Base-by-base conservation (phyloP, 2,113 vertebrate species). In the Camelus bactrianus region DNA sequence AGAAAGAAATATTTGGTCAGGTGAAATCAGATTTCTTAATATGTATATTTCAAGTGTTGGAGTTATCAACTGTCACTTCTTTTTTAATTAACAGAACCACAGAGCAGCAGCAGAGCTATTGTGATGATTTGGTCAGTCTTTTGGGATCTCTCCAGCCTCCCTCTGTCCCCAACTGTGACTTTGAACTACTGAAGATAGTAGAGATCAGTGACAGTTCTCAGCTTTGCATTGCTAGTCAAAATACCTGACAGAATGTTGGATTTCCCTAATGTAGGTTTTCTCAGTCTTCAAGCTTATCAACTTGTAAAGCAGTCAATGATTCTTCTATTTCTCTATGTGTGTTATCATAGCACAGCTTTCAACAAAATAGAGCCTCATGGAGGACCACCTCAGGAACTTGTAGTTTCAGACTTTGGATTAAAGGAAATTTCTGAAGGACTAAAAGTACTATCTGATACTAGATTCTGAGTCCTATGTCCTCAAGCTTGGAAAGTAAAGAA, bases 391-490 rank as follows among this genome's bases (percentile, higher is more conserved):
- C 32, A 88, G 65, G 58, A 92, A 83, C 11, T 93, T 87, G 9
- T 38, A 87, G 58, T 65, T 95, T 97, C 81, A 95, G 50, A 79
- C 77, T 48, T 88, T 94, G n/a, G 89, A 50, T 94, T 92, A 93
- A 93, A 91, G 89, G 62, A 73, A 75, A 93, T 77, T 91, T 94
- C 70, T 91, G 38, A 95, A 96, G 86, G 56, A 94, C 80, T 88
- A 28, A 46, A 70, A 96, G 28, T 96, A 65, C 14, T 75, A 8
- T 72, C 62, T 91, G 19, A 32, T 85, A 84, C 24, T 95, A 58
- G 77, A 79, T 82, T 89, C 42, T 91, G 79, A 86, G 65, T 89
- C 90, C 50, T 94, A 2, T 79, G 52, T 89, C 28, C 52, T 95
- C 24, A 89, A 6, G 62, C 67, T 91, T 94, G 89, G 46, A 81